Percentiles rank a stretch among this genome's conserved stretches.
Evolutionary conservation across 2,113 vertebrate species (phyloP).

Genomic region (Gulo gulo): DNA sequence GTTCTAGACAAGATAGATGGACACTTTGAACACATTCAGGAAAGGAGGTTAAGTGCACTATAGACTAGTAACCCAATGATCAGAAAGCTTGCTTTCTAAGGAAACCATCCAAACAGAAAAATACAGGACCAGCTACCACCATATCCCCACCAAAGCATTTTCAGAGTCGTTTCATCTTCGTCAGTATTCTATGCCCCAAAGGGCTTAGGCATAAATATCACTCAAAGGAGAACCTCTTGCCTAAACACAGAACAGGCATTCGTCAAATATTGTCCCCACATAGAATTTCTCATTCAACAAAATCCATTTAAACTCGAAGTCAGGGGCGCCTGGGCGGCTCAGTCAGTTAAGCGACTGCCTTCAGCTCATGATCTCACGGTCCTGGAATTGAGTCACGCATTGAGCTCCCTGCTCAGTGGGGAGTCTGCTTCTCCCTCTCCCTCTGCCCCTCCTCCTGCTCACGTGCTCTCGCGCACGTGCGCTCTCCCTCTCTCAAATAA

Average conservation of each 20-base stretch:
- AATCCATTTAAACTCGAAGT: neutral
- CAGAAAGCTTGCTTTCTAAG: neutral
- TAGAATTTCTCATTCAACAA: neutral
- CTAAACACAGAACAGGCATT: neutral
- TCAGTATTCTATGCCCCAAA: neutral
- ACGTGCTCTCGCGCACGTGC: neutral
- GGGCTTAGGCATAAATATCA: neutral
- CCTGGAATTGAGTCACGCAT: neutral
- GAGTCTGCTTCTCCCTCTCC: neutral
- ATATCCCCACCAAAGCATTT: neutral
- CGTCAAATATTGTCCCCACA: neutral
- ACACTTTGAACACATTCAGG: conserved; percentile 11
- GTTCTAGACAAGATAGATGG: neutral
- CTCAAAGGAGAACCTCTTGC: neutral
- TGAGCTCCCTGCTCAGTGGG: neutral
- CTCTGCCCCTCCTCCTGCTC: no score
- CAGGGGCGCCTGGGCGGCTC: neutral
- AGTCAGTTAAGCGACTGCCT: neutral
- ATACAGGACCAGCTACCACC: neutral
- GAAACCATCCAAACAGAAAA: conserved; percentile 24
- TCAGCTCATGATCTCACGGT: neutral
- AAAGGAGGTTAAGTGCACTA: neutral
- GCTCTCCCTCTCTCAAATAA: neutral
- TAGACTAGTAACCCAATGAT: neutral
- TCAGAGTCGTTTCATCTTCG: conserved; percentile 38